Conservation (phyloP, 2,797 vertebrate species). For the Lateolabrax maculatus region DNA sequence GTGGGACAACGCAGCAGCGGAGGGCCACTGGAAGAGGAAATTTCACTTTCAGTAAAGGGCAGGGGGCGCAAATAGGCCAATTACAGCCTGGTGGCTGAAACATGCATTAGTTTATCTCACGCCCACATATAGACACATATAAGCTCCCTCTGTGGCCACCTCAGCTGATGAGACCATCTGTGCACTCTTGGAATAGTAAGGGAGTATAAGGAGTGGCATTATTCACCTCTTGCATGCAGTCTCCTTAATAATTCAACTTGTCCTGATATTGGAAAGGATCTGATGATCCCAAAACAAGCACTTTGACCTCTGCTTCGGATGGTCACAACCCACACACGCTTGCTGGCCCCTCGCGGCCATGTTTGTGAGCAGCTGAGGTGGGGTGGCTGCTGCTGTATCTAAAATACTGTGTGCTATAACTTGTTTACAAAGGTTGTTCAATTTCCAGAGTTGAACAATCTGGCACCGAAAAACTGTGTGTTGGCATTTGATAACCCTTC, state of each 20-base stretch:
- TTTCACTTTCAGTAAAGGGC: constrained; percentile 52
- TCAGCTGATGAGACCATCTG: constrained; percentile 68
- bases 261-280: constrained; percentile 36
- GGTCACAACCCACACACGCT: constrained; percentile 26
- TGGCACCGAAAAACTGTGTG: background rate
- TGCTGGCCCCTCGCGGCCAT: constrained; percentile 13
- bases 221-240: constrained; percentile 40
- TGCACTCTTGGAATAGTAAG: constrained; percentile 34
- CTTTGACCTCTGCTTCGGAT: constrained; percentile 56
- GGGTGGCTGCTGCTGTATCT: background rate
- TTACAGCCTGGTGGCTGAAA: constrained; percentile 50
- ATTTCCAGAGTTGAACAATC: background rate
- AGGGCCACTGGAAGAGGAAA: constrained; percentile 39
- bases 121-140: constrained; percentile 56
- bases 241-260: constrained; percentile 71
- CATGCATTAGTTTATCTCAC: constrained; percentile 60
- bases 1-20: constrained; percentile 47
- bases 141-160: constrained; percentile 39
- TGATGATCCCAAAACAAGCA: constrained; percentile 33
- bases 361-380: background rate
- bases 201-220: constrained; percentile 17
- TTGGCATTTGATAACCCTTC: constrained; percentile 1
- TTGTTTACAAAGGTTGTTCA: background rate
- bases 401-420: background rate
- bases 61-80: constrained; percentile 60